Percentiles rank a stretch among this genome's conserved stretches.
phyloP scores from a whole-genome alignment of 1,140 invertebrate species.

The Coptotermes formosanus region DNA sequence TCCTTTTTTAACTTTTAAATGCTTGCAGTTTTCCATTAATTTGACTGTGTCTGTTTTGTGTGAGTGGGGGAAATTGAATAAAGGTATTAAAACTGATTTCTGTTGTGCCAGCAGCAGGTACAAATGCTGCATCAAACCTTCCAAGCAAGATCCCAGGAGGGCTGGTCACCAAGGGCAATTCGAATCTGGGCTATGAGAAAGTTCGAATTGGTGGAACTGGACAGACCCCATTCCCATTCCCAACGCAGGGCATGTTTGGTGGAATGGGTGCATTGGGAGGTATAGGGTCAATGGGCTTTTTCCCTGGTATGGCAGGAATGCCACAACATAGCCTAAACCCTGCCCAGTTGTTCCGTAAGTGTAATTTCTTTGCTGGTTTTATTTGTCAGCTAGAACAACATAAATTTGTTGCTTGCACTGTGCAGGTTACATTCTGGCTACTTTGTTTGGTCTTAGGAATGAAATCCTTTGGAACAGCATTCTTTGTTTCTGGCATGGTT shows the following conservation, averaged over 20 bases:
- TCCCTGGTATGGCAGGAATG: constrained; percentile 36
- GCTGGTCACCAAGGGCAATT: constrained; percentile 51
- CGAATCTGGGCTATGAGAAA: constrained; percentile 53
- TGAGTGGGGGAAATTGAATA: too few relatives aligned
- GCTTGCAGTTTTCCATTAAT: too few relatives aligned
- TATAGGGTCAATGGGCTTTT: constrained; percentile 33
- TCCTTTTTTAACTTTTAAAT: too few relatives aligned
- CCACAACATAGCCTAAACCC: background rate
- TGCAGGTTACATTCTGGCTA: too few relatives aligned
- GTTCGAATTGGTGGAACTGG: constrained; percentile 46
- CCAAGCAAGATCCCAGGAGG: constrained; percentile 51
- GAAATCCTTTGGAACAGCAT: too few relatives aligned
- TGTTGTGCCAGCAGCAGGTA: constrained; percentile 40
- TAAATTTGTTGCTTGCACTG: too few relatives aligned
- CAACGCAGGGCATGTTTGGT: constrained; percentile 30
- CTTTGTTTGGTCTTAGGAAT: too few relatives aligned
- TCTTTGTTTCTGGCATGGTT: too few relatives aligned
- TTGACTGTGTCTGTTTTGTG: too few relatives aligned
- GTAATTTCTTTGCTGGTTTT: background rate
- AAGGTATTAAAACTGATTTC: too few relatives aligned
- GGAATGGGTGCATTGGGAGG: constrained; percentile 34
- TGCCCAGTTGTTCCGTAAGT: constrained; percentile 76
- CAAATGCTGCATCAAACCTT: constrained; percentile 18
- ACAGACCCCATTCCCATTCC: constrained; percentile 32
- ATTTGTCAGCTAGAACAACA: too few relatives aligned